Percentiles rank a stretch among this genome's conserved stretches.
These are phyloP conservation scores for Sepiola atlantica DNA, from an alignment of 2,888 invertebrate genomes.

Conservation along the genomic window DNA sequence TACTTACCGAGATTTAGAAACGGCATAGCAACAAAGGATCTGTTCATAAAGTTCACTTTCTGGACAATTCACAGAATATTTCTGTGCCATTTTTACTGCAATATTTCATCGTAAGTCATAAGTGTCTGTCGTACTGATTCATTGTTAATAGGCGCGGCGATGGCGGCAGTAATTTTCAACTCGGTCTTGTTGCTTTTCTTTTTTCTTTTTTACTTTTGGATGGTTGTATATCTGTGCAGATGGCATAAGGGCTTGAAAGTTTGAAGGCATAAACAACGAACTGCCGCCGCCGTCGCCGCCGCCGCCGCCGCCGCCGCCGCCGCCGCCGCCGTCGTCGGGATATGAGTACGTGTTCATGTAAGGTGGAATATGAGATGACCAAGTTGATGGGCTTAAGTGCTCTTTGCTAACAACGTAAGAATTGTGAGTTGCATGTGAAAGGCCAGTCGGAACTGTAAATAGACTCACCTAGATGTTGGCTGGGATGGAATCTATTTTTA, in stretches of 20 bases:
- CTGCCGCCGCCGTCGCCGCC: too few species aligned
- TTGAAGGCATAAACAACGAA: neutral
- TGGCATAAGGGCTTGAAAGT: neutral
- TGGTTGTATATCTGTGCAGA: neutral
- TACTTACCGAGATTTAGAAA: neutral
- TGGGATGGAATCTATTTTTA: too few species aligned
- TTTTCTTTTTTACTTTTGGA: neutral
- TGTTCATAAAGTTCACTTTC: neutral
- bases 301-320: too few species aligned
- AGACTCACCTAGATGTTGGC: neutral
- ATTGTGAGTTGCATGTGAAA: neutral
- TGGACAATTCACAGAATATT: neutral
- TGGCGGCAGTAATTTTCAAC: neutral
- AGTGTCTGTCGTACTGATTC: neutral
- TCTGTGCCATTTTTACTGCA: neutral
- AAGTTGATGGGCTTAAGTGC: neutral
- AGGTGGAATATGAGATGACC: neutral
- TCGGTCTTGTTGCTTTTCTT: neutral
- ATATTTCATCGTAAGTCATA: neutral
- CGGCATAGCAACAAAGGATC: conserved; percentile 32
- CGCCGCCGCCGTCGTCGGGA: too few species aligned
- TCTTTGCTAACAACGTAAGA: neutral
- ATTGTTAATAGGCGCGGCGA: neutral
- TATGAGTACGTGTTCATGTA: neutral
- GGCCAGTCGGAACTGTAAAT: neutral